Conservation (phyloP, 2,113 vertebrate species). For the Oxyruncus cristatus region DNA sequence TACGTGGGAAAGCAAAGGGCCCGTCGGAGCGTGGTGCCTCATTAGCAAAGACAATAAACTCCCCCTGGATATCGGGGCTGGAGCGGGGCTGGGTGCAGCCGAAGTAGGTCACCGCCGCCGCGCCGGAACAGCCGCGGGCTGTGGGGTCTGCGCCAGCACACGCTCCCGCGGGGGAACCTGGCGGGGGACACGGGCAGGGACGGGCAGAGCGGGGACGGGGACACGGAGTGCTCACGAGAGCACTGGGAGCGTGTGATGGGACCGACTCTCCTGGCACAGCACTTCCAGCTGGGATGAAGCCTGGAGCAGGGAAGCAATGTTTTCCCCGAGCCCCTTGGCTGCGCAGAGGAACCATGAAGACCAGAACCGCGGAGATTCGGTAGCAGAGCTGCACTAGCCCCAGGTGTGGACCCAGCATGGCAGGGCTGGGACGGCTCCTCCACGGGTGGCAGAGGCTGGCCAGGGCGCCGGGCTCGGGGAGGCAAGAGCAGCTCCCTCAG, state of each 20-base stretch:
- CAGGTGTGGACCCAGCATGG: not conserved
- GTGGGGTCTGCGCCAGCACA: not conserved
- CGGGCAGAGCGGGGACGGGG: fast-evolving
- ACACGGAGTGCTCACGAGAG: fast-evolving
- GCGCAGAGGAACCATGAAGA: fast-evolving
- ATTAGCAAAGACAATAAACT: conserved; percentile 22
- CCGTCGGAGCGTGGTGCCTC: not conserved
- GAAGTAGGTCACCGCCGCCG: not conserved
- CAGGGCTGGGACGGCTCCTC: not conserved
- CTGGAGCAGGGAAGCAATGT: not conserved
- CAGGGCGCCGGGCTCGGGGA: fast-evolving
- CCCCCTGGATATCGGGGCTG: not conserved
- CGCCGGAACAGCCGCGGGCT: not conserved
- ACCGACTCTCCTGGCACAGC: fast-evolving
- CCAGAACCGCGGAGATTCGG: not conserved
- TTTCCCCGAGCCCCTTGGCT: not conserved
- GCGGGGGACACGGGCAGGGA: not conserved
- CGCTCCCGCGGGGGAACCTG: fast-evolving
- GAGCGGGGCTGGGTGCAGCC: not conserved
- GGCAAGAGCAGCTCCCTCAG: not conserved
- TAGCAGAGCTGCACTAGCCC: not conserved
- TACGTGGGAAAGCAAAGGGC: not conserved
- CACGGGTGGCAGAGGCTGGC: not conserved
- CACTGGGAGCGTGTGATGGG: fast-evolving
- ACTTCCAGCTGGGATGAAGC: not conserved